Base-by-base conservation (phyloP, 1,140 invertebrate species). In the Globodera rostochiensis region DNA sequence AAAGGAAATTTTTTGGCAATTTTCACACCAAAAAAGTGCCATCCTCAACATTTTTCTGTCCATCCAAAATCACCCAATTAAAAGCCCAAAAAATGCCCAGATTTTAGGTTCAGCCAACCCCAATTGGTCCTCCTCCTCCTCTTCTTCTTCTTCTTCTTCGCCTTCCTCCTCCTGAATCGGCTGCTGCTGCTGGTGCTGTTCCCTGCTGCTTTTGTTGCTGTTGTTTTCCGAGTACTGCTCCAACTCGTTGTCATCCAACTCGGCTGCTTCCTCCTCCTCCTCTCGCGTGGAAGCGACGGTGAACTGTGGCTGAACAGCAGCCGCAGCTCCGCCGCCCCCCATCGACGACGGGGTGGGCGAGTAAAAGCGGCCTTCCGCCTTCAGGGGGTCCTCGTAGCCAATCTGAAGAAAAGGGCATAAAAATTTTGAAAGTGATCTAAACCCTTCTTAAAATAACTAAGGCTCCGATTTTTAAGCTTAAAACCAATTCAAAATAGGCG, bases 311-410 rank as follows among this genome's bases (percentile, higher is more conserved):
- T 60, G 15, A 15, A 15, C 57, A 53, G 36, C 50, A 9, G 50
- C 50, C 0, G 50, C 50, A 9, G 50, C 50, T 36, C 50, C 7
- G 4, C 50, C 50, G 4, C 11, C 50, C 0, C 50, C 50, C 50
- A 13, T 9, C 50, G 50, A 53, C 50, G 50, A 7, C 50, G 50
- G 50, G 6, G 76, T n/a, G 45, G 21, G 8, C 21, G 76, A 7
- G 25, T 78, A 78, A 67, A 36, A 78, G 21, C 64, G n/a, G 3
- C 53, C 75, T 77, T 77, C 57, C 19, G 21, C 76, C 15, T 70
- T 66, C 46, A 78, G 21, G 13, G 76, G 76, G 11, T 78, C 76
- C 36, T 78, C 76, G 70, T 78, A 78, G 21, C 76, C 76, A 67
- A 78, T 78, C 76, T 64, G 70, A 36, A 36, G 36, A 69, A 66